These are phyloP conservation scores for Thera britannica DNA, from an alignment of 2,888 invertebrate species.

Conservation along the genomic window DNA sequence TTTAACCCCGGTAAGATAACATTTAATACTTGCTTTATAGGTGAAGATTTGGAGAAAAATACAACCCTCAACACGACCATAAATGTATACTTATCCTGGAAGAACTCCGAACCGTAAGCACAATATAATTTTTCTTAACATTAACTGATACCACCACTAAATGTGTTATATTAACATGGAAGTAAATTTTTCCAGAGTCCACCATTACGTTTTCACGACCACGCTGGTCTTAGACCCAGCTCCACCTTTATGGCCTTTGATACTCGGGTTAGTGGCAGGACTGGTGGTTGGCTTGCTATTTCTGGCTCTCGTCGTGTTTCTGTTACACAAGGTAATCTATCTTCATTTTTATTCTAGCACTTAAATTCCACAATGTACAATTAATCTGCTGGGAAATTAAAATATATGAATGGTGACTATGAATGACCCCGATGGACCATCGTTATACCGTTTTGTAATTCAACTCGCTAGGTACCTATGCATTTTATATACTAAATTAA, in stretches of 20 bases:
- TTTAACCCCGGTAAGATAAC: too few relatives aligned
- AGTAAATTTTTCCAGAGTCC: constrained; percentile 6
- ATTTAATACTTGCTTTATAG: constrained; percentile 47
- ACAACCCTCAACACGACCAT: constrained; percentile 53
- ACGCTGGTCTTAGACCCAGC: constrained; percentile 59
- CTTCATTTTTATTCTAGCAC: too few relatives aligned
- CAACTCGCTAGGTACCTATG: too few relatives aligned
- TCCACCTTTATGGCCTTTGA: constrained; percentile 64
- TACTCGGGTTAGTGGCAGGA: constrained; percentile 61
- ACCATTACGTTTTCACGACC: constrained; percentile 46
- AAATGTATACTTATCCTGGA: constrained; percentile 47
- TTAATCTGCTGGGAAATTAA: too few relatives aligned
- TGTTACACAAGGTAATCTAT: constrained; percentile 62
- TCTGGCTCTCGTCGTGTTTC: constrained; percentile 58
- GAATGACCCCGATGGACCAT: too few relatives aligned
- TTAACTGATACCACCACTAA: too few relatives aligned
- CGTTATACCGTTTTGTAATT: too few relatives aligned
- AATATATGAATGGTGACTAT: too few relatives aligned
- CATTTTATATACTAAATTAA: too few relatives aligned
- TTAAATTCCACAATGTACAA: too few relatives aligned
- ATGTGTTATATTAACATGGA: neutral
- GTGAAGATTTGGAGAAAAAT: constrained; percentile 51
- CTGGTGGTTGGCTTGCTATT: constrained; percentile 62
- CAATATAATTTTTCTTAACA: neutral
- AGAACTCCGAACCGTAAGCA: constrained; percentile 51